These are phyloP conservation scores for Elegia similella DNA, from an alignment of 2,888 invertebrate species.

Conservation along the genomic window DNA sequence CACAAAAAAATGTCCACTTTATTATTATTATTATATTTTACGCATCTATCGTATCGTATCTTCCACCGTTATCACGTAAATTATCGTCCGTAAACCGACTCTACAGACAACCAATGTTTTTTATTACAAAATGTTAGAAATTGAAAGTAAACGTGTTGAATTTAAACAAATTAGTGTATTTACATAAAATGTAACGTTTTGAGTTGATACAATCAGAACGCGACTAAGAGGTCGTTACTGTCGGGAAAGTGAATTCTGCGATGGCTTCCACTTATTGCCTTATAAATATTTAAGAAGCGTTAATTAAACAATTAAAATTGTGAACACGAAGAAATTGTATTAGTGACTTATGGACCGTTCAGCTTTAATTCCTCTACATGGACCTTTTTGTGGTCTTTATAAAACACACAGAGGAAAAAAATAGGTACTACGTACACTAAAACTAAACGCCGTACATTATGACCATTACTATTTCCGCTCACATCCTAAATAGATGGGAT, in stretches of 20 bases:
- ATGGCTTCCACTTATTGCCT: slow-evolving; percentile 29
- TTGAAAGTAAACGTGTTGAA: slow-evolving; percentile 26
- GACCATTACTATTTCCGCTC: too few species aligned
- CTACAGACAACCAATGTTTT: too few species aligned
- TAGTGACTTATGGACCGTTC: not conserved
- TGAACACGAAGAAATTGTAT: not conserved
- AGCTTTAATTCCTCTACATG: not conserved
- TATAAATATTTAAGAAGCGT: slow-evolving; percentile 32
- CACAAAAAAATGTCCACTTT: too few species aligned
- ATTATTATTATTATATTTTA: too few species aligned
- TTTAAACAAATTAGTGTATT: slow-evolving; percentile 20
- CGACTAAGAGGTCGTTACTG: slow-evolving; percentile 43
- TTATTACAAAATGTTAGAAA: slow-evolving; percentile 15
- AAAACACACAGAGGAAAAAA: too few species aligned
- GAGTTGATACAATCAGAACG: slow-evolving; percentile 40
- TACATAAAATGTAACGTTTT: slow-evolving; percentile 27
- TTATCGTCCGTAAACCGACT: too few species aligned
- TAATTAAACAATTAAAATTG: slow-evolving; percentile 27
- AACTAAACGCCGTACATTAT: too few species aligned
- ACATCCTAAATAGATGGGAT: too few species aligned
- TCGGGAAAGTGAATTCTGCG: slow-evolving; percentile 40
- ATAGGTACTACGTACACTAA: too few species aligned
- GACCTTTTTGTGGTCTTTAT: too few species aligned
- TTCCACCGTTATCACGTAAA: too few species aligned
- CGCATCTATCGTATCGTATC: too few species aligned